Evolutionary conservation across 2,113 vertebrate species (phyloP).

Genomic region (Thomomys bottae): DNA sequence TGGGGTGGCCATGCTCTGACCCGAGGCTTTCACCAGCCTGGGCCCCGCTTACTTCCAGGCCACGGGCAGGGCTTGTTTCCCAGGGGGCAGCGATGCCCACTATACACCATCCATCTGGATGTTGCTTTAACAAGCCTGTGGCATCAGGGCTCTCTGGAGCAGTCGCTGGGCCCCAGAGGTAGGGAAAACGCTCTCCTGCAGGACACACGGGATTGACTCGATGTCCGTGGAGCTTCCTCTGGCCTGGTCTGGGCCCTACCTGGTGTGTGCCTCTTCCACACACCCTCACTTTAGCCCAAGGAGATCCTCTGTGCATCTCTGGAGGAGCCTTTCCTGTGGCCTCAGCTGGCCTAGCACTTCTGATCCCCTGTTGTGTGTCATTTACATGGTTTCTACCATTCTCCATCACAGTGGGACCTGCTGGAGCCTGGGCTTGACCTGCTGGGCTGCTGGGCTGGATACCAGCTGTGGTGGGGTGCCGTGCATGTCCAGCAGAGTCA

Average conservation of each 20-base stretch:
- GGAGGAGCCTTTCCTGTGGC: neutral
- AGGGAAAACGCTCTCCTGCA: neutral
- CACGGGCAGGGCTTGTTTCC: neutral
- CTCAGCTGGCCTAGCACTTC: neutral
- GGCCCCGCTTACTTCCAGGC: neutral
- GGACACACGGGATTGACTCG: neutral
- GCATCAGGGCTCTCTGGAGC: no score
- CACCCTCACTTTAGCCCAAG: no score
- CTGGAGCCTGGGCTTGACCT: neutral
- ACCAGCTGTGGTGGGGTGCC: no score
- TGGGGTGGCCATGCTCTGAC: no score
- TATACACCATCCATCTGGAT: no score
- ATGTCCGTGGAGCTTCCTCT: neutral
- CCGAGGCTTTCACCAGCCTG: neutral
- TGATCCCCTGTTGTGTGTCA: neutral
- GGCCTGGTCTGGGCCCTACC: neutral
- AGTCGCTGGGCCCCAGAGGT: no score
- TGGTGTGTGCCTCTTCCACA: fast-evolving
- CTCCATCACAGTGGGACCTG: neutral
- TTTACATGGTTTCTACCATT: neutral
- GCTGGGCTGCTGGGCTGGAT: neutral
- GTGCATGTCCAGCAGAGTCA: fast-evolving
- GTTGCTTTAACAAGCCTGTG: no score
- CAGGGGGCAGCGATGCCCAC: neutral
- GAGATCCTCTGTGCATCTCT: no score